phyloP scores from a whole-genome alignment of 2,113 vertebrate genomes.

The Phylloscopus trochilus region DNA sequence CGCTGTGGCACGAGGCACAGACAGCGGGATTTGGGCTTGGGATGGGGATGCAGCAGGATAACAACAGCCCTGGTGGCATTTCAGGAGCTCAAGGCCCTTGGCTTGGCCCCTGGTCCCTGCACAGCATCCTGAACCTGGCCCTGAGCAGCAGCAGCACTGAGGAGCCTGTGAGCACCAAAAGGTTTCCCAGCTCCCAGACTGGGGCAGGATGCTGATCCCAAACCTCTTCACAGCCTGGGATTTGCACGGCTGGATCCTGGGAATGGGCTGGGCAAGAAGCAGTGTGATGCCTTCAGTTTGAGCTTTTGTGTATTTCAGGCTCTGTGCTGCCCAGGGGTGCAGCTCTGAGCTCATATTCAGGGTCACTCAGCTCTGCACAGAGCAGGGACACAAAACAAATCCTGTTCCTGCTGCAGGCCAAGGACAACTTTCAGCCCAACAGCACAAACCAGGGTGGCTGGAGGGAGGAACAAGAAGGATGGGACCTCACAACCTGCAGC shows the following conservation, averaged over 20 bases:
- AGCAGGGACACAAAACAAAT: too few species aligned
- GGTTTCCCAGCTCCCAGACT: background rate
- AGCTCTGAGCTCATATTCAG: background rate
- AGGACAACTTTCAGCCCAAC: too few species aligned
- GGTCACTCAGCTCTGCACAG: too few species aligned
- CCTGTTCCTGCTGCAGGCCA: too few species aligned
- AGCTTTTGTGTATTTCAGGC: background rate
- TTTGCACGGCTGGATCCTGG: background rate
- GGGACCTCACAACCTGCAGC: too few species aligned
- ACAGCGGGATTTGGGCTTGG: background rate
- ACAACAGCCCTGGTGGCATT: background rate
- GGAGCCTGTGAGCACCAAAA: background rate
- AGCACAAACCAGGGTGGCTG: too few species aligned
- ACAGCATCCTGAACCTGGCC: background rate
- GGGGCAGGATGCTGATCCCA: background rate
- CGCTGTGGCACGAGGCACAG: fast-evolving
- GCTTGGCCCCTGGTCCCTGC: background rate
- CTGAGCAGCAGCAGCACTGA: background rate
- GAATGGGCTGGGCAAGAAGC: background rate
- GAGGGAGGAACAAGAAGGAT: too few species aligned
- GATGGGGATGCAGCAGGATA: background rate
- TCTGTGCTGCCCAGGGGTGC: background rate
- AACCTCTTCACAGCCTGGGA: background rate
- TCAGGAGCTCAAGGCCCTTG: background rate
- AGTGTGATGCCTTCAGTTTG: too few species aligned